phyloP scores from a whole-genome alignment of 2,888 invertebrate genomes.

The Barypeithes pellucidus region DNA sequence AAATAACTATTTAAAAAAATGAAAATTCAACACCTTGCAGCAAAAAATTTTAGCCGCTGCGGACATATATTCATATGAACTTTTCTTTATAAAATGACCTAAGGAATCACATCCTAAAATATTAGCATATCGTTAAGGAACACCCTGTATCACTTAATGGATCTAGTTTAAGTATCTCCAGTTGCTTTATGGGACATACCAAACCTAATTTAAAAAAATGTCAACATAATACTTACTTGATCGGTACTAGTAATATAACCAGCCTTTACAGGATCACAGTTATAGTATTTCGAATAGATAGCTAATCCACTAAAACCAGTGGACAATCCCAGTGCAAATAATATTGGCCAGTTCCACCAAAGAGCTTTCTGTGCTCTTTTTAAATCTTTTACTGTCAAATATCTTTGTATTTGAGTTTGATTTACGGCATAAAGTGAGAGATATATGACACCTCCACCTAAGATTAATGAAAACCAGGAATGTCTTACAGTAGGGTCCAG shows the following conservation, averaged over 20 bases:
- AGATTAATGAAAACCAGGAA: conserved; percentile 85
- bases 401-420: conserved; percentile 87
- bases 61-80: too few species aligned
- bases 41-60: too few species aligned
- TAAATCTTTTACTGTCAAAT: conserved; percentile 81
- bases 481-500: conserved; percentile 87
- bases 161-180: too few species aligned
- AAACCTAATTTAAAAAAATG: too few species aligned
- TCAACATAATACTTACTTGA: conserved; percentile 71
- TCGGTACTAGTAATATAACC: conserved; percentile 79
- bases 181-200: too few species aligned
- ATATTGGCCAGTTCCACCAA: conserved; percentile 88
- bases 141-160: too few species aligned
- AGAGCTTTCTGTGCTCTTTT: conserved; percentile 81
- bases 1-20: too few species aligned
- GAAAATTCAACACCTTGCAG: too few species aligned
- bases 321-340: conserved; percentile 80
- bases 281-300: conserved; percentile 86
- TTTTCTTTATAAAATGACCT: too few species aligned
- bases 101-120: too few species aligned
- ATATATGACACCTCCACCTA: conserved; percentile 89
- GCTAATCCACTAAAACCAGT: conserved; percentile 84
- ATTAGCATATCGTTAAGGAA: too few species aligned
- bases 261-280: conserved; percentile 85
- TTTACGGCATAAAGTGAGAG: conserved; percentile 89